Conservation (phyloP, 2,888 invertebrate species). For the Tholera decimalis region DNA sequence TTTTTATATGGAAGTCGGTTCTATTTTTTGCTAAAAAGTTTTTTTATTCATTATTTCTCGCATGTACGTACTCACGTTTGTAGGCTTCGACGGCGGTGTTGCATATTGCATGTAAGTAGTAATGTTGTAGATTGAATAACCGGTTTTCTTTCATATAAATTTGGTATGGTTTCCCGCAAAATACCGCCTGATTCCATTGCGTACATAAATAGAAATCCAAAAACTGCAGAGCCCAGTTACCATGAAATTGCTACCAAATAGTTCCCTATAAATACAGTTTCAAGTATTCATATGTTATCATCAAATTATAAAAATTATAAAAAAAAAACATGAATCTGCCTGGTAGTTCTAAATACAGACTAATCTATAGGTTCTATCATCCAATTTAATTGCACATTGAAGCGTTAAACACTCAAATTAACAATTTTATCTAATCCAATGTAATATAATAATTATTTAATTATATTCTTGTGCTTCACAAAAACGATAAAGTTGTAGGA, state of each 20-base stretch:
- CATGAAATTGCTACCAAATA: background rate
- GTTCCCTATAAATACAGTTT: slow-evolving; percentile 20
- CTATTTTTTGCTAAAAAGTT: no score
- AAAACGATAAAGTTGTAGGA: background rate
- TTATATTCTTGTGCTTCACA: background rate
- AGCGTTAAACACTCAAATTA: background rate
- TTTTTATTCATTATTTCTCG: no score
- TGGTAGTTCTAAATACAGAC: background rate
- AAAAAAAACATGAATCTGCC: background rate
- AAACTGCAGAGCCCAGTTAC: background rate
- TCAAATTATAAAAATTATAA: no score
- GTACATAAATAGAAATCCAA: background rate
- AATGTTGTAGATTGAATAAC: no score
- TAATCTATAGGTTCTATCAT: background rate
- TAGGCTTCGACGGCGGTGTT: no score
- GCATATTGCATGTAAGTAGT: no score
- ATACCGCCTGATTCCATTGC: no score
- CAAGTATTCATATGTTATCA: slow-evolving; percentile 2
- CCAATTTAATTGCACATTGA: background rate
- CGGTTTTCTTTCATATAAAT: no score
- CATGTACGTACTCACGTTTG: no score
- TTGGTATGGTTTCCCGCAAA: no score
- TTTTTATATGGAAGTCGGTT: no score
- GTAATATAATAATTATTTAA: background rate
- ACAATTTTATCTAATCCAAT: background rate